These are phyloP conservation scores for Pristiophorus japonicus DNA, from an alignment of 2,113 vertebrate species.

Conservation along the genomic window DNA sequence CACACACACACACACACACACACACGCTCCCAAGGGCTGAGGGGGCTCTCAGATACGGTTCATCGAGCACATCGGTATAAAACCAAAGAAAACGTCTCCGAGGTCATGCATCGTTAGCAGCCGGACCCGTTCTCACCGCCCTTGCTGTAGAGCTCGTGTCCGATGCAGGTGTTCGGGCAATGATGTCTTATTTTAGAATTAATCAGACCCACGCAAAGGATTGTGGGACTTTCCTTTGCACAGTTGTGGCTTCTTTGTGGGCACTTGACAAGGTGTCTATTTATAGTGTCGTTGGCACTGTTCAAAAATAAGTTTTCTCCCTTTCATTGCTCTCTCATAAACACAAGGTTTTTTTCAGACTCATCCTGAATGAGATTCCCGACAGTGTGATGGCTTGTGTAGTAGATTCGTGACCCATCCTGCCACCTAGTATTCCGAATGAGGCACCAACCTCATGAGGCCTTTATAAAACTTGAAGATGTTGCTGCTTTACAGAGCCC, in stretches of 20 bases:
- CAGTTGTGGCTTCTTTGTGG: constrained; percentile 33
- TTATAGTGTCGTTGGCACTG: neutral
- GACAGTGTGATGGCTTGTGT: neutral
- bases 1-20: too few species aligned
- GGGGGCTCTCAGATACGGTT: neutral
- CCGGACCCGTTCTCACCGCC: neutral
- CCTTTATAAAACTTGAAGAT: neutral
- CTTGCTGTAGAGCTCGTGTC: neutral
- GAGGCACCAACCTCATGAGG: too few species aligned
- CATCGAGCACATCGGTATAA: neutral
- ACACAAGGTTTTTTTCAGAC: neutral
- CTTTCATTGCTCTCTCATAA: neutral
- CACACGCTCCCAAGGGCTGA: neutral
- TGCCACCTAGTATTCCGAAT: neutral
- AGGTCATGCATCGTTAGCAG: neutral
- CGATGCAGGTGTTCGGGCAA: constrained; percentile 7
- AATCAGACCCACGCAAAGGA: constrained; percentile 5
- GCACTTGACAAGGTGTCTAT: neutral
- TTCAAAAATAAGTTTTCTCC: neutral
- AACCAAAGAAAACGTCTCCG: neutral
- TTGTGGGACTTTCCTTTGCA: constrained; percentile 14
- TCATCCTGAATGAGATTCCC: neutral
- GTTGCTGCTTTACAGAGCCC: neutral
- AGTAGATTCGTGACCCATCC: neutral
- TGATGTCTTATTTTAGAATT: constrained; percentile 21